Evolutionary conservation across 2,888 invertebrate genomes (phyloP).

Genomic region (Steinernema carpocapsae): DNA sequence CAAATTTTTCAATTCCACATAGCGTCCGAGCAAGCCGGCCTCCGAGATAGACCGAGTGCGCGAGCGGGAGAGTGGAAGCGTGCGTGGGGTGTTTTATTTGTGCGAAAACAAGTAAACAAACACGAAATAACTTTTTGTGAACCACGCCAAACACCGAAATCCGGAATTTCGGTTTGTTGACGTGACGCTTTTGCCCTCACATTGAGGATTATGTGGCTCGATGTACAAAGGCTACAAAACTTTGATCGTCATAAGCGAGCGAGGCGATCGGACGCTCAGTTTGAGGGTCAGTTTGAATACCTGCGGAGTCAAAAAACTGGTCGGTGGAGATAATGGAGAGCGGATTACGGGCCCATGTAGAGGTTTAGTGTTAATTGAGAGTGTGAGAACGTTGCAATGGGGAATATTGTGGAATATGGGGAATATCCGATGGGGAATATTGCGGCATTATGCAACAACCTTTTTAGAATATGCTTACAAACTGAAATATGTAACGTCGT

Average conservation of each 20-base stretch:
- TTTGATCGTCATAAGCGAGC: too few relatives aligned
- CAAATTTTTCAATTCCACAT: conserved; percentile 34
- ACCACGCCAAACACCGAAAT: neutral
- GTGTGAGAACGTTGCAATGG: neutral
- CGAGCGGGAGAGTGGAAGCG: neutral
- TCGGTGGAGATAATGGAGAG: neutral
- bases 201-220: neutral
- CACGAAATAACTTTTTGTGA: conserved; percentile 18
- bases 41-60: too few relatives aligned
- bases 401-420: too few relatives aligned
- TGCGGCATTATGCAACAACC: too few relatives aligned
- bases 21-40: conserved; percentile 10
- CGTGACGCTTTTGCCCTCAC: neutral
- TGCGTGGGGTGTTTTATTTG: neutral
- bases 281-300: neutral
- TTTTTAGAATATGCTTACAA: too few relatives aligned
- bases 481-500: too few relatives aligned
- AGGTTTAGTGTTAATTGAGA: neutral
- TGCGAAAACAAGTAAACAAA: conserved; percentile 21
- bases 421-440: too few relatives aligned
- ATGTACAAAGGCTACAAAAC: neutral
- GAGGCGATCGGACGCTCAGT: too few relatives aligned
- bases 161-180: conserved; percentile 4
- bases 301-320: conserved; percentile 1
- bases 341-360: conserved; percentile 9